A percentile compares a stretch with the other conserved stretches of the same genome.
These are phyloP conservation scores for Eupeodes corollae DNA, from an alignment of 1,140 invertebrate genomes.

Conservation along the genomic window DNA sequence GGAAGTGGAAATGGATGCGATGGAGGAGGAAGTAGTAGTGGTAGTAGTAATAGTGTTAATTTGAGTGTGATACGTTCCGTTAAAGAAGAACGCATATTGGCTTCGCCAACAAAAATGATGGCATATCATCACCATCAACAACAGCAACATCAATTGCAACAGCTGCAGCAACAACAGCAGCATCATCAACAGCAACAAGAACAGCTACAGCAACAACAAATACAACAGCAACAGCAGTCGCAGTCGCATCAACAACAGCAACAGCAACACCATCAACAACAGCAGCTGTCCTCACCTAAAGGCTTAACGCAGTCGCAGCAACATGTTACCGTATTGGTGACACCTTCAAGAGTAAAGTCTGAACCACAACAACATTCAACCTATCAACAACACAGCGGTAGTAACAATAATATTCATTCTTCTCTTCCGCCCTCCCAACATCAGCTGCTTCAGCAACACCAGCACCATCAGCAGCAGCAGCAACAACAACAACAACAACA, in stretches of 20 bases:
- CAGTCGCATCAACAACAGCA: conserved; percentile 20
- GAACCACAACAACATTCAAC: conserved; percentile 33
- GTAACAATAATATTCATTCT: conserved; percentile 1
- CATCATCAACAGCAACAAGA: conserved; percentile 15
- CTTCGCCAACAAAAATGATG: conserved; percentile 31
- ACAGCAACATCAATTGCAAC: conserved; percentile 3
- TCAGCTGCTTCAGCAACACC: conserved; percentile 20
- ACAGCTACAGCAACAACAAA: conserved; percentile 12
- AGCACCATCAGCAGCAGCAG: conserved; percentile 21
- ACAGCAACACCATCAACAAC: conserved; percentile 8
- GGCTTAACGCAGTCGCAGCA: conserved; percentile 15
- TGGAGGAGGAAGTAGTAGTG: conserved; percentile 2
- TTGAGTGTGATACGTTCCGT: conserved; percentile 35
- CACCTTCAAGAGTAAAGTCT: conserved; percentile 33
- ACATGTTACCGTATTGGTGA: conserved; percentile 34
- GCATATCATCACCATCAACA: conserved; percentile 19
- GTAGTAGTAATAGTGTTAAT: conserved; percentile 10
- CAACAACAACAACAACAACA: conserved; percentile 16
- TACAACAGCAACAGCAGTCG: conserved; percentile 16
- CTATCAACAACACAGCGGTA: conserved; percentile 14
- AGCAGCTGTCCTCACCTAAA: conserved; percentile 3
- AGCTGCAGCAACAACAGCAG: conserved; percentile 14
- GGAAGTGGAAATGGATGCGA: neutral
- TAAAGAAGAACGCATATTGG: conserved; percentile 29
- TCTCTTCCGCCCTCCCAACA: conserved; percentile 8